Evolutionary conservation across 2,797 vertebrate genomes (phyloP), one percentile per base, ranked within the genome.

Genomic region (Lepus oiostolus): DNA sequence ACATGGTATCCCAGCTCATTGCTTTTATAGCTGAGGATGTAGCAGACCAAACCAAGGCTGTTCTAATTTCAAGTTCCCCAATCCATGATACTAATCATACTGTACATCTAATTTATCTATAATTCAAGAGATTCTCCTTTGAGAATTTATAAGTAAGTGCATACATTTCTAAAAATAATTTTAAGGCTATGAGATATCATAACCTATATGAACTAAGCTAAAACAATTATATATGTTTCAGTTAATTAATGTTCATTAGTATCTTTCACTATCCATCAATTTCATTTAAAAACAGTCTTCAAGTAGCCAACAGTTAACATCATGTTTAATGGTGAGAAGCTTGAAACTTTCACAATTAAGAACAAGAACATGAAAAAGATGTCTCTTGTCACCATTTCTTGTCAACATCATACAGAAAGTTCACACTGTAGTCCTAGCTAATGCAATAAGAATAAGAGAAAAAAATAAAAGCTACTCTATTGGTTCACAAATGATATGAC

Each of bases 101-200:
- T 85, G 22, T 35, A 54, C 17, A 67, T 87, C 35, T n/a, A 76
- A 62, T 35, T 58, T 74, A 67, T 54, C 54, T 84, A 60, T 62
- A 77, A 60, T 70, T 77, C 26, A 82, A 70, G 47, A 76, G 7
- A 4, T 67, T 8, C 54, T 68, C 60, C 14, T 72, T 13, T 63
- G 32, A 82, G 26, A 89, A 86, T 86, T 71, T 38, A 52, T 52
- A 80, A 76, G 11, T 38, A 88, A 88, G 26, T 60, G 30, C 2
- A 71, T 14, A 52, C 1, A 60, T 32, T 93, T 93, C 84, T 82
- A 74, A 77, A 86, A 83, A 52, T 9, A 85, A 82, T 47, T 30
- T 67, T 26, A 82, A 77, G 24, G 11, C 32, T 84, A 35, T 52
- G 6, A 88, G 4, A 11, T 52, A 82, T 54, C 52, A 22, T 22